phyloP scores from a whole-genome alignment of 1,140 invertebrate species.

The Temnothorax longispinosus region DNA sequence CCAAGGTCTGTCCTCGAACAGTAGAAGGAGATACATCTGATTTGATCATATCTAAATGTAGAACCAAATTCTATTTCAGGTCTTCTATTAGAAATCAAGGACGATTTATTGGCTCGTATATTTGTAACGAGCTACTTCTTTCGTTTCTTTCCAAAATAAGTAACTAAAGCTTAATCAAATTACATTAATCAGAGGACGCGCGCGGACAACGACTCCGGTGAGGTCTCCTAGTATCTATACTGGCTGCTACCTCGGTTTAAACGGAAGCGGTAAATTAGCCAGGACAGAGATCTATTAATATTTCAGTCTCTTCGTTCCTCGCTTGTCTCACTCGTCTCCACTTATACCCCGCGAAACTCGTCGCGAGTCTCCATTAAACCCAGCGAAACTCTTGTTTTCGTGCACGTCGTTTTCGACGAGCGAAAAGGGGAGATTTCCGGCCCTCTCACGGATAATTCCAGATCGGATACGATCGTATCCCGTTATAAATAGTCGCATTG shows the following conservation, averaged over 20 bases:
- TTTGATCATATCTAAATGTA: slow-evolving; percentile 35
- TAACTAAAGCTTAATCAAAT: slow-evolving; percentile 9
- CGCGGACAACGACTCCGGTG: slow-evolving; percentile 24
- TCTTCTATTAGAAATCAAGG: not conserved
- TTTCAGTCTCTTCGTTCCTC: slow-evolving; percentile 43
- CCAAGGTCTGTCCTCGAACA: slow-evolving; percentile 20
- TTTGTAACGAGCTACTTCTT: not conserved
- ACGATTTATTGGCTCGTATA: slow-evolving; percentile 6
- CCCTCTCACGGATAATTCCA: slow-evolving; percentile 44
- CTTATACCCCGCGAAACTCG: slow-evolving; percentile 28
- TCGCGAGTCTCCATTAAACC: slow-evolving; percentile 63
- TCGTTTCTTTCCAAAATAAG: not conserved
- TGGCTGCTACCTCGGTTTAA: slow-evolving; percentile 41
- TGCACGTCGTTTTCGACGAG: slow-evolving; percentile 19
- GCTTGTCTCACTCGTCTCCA: slow-evolving; percentile 32
- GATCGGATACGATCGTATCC: not conserved
- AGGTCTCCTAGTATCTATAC: not conserved
- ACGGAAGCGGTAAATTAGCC: slow-evolving; percentile 74
- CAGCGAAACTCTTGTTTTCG: slow-evolving; percentile 59
- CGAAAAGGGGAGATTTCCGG: slow-evolving; percentile 48
- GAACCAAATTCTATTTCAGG: slow-evolving; percentile 22
- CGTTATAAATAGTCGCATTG: slow-evolving; percentile 12
- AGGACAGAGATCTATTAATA: slow-evolving; percentile 75
- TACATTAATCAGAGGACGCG: not conserved
- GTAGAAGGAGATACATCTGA: slow-evolving; percentile 5